Evolutionary conservation across 2,888 invertebrate species (phyloP), one percentile per base, ranked within the genome.

Genomic region (Octonoba sinensis): DNA sequence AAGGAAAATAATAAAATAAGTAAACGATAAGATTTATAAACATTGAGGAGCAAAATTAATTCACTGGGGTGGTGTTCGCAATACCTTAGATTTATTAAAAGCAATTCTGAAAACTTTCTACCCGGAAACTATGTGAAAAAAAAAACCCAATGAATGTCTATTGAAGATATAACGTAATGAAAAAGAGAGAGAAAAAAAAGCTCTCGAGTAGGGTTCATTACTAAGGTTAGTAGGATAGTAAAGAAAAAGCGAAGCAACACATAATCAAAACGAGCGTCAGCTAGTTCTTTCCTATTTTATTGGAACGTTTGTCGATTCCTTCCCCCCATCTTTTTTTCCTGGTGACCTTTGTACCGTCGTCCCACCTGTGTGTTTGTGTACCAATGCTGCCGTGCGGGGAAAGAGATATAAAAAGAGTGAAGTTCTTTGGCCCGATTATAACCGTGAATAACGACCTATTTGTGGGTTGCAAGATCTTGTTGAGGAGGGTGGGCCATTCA

Each of bases 141-240:
- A 36, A 36, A 36, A 36, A 36, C 8, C 6, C 6, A 36, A 36
- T 36, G 8, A 36, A 36, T 36, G 11, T 36, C 36, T 36, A 27
- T 27, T 6, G 27, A 27, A 27, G 27, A 27, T 27, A 36, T 11
- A 11, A 36, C 36, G 36, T 36, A 36, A 11, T 11, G 8, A 36
- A 11, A 36, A 11, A 36, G 27, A 27, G 27, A 27, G 27, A 27
- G 27, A 27, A 27, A 27, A 27, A 36, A 36, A 36, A 8, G 36
- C 36, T 11, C 36, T 36, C 36, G 36, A 36, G 36, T 11, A 36
- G 66, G 73, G 73, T 79, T 79, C 79, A 79, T 73, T 79, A 73
- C 73, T 79, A 79, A 79, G 79, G 79, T 79, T 72, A 79, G 60
- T 73, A 73, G 73, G 79, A 79, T 73, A 56, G 22, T n/a, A 12